Conservation (phyloP, 92 coral and sea anemone species). For the Heteractis magnifica region DNA sequence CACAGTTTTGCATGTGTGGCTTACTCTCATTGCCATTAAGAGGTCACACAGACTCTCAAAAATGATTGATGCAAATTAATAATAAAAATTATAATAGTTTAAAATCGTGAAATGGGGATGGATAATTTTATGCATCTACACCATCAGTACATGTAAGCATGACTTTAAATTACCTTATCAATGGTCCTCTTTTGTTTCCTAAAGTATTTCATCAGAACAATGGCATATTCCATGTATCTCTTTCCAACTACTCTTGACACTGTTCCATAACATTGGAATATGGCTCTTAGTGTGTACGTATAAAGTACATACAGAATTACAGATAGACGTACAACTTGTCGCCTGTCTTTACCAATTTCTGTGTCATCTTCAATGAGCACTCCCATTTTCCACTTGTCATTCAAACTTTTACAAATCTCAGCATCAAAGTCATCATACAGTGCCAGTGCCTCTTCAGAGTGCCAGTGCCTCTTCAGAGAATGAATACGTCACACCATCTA, state of each 20-base stretch:
- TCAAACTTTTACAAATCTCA: constrained; percentile 30
- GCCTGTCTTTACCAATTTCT: constrained; percentile 51
- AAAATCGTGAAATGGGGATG: no score
- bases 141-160: no score
- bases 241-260: not conserved
- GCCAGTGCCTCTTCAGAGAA: no score
- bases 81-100: no score
- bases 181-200: constrained; percentile 36
- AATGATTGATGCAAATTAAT: no score
- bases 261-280: constrained; percentile 52
- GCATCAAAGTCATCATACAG: constrained; percentile 46
- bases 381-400: constrained; percentile 52
- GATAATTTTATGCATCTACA: no score
- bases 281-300: constrained; percentile 47
- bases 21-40: no score
- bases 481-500: constrained; percentile 36
- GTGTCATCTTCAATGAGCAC: constrained; percentile 35
- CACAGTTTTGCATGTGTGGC: no score
- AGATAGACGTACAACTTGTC: constrained; percentile 52
- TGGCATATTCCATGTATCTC: constrained; percentile 34
- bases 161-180: constrained; percentile 15
- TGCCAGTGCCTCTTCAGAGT: constrained; percentile 43
- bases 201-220: constrained; percentile 15
- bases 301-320: constrained; percentile 54
- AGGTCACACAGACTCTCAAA: no score